phyloP scores from a whole-genome alignment of 2,797 vertebrate species.

The Oryzias sinensis region DNA sequence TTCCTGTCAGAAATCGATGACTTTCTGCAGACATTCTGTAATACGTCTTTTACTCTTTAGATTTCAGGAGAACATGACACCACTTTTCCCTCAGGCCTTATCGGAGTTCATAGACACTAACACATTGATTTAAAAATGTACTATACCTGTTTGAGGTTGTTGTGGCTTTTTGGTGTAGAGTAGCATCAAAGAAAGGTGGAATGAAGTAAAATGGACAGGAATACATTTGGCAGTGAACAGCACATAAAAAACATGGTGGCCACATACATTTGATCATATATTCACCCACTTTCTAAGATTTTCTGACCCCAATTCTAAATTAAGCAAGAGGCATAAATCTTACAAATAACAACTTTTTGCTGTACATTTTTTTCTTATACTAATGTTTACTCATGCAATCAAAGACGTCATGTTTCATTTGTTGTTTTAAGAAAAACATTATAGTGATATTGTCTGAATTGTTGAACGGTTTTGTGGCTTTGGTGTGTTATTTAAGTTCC shows the following conservation, averaged over 20 bases:
- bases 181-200: slow-evolving; percentile 21
- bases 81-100: slow-evolving; percentile 28
- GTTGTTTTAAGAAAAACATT: not conserved
- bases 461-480: too few relatives aligned
- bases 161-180: slow-evolving; percentile 55
- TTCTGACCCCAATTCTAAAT: not conserved
- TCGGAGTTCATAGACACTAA: slow-evolving; percentile 52
- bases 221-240: not conserved
- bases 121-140: slow-evolving; percentile 62
- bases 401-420: not conserved
- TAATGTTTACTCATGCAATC: not conserved
- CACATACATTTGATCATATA: slow-evolving; percentile 14
- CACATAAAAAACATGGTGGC: not conserved
- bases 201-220: slow-evolving; percentile 13
- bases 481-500: too few relatives aligned
- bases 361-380: not conserved
- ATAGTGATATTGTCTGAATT: too few relatives aligned
- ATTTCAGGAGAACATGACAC: slow-evolving; percentile 66
- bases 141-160: slow-evolving; percentile 51
- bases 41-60: slow-evolving; percentile 69
- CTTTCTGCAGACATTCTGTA: slow-evolving; percentile 56
- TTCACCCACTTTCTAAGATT: not conserved
- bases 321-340: too few relatives aligned
- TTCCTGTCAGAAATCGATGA: slow-evolving; percentile 75
- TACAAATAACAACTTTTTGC: too few relatives aligned